Evolutionary conservation across 2,797 vertebrate genomes (phyloP).

Genomic region (Enteromius paludinosus): DNA sequence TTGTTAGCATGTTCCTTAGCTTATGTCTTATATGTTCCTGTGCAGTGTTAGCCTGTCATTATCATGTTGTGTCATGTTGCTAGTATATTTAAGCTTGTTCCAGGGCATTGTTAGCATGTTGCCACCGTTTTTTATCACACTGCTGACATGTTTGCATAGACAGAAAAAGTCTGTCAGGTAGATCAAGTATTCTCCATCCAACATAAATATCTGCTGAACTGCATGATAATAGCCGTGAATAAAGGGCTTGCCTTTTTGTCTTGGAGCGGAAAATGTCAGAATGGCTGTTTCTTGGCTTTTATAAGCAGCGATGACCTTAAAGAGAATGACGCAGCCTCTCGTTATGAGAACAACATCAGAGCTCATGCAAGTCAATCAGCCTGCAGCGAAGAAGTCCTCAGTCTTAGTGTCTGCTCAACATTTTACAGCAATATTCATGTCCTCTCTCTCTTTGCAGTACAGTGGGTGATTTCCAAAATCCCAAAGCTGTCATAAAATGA

Average conservation of each 20-base stretch:
- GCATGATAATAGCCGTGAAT: not conserved
- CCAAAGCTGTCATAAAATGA: not conserved
- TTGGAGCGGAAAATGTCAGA: not conserved
- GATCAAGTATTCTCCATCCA: not conserved
- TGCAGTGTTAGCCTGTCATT: not conserved
- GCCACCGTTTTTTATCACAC: not conserved
- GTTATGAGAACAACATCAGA: not conserved
- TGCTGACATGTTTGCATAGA: not conserved
- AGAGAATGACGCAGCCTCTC: not conserved
- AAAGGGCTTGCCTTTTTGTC: not conserved
- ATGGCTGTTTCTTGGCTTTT: conserved; percentile 1
- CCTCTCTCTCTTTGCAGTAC: not conserved
- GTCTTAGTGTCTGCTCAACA: not conserved
- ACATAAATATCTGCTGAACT: not conserved
- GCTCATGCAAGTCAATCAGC: conserved; percentile 6
- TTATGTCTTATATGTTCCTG: not conserved
- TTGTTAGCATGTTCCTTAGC: no score
- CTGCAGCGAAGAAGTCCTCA: not conserved
- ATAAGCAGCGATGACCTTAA: conserved; percentile 7
- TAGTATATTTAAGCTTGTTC: not conserved
- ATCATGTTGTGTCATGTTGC: not conserved
- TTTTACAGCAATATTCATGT: not conserved
- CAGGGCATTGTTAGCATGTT: not conserved
- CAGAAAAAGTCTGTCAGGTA: not conserved
- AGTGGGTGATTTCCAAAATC: not conserved